Base-by-base conservation (phyloP, 2,113 vertebrate species). In the Hemibagrus wyckioides region DNA sequence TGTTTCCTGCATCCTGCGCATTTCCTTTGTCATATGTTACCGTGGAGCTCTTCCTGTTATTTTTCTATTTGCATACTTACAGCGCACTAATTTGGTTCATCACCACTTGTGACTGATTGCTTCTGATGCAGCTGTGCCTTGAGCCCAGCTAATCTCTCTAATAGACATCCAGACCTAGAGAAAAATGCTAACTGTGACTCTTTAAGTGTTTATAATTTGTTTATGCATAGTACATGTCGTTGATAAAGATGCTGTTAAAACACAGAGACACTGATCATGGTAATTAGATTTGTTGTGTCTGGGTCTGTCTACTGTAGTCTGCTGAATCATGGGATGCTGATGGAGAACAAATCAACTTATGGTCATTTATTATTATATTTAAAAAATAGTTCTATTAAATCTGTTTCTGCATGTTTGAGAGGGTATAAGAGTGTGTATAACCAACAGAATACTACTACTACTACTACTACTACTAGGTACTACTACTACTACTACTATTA, bases 31-130 rank as follows among this genome's bases (percentile, higher is more conserved):
- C 65, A 52, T 85, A 41, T 9, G 85, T 91, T 91, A 73, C 86
- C 48, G 69, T 33, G 61, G 57, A 0, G 36, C 80, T 30, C 75
- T 92, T 94, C 91, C 88, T 91, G 86, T 81, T 25, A 39, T 76
- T 81, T n/a, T 54, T 80, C 52, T 21, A 39, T 83, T 67, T 41
- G 50, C 23, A 48, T 63, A 36, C 77, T 84, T 30, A 86, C 50
- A 52, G 41, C 6, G 25, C 61, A 61, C n/a, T 54, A 33, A 33
- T 39, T 65, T 6, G 21, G 33, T 69, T 80, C 73, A 30, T 79
- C 30, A n/a, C 9, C 41, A 44, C 25, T 28, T 59, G 25, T 61
- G 71, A 79, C 39, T 48, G n/a, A 76, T 77, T 44, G 23, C 30
- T 36, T 1, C 63, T 83, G 41, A n/a, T 67, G 44, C 6, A 67